phyloP scores from a whole-genome alignment of 2,797 vertebrate species.

The Peromyscus melanophrys region DNA sequence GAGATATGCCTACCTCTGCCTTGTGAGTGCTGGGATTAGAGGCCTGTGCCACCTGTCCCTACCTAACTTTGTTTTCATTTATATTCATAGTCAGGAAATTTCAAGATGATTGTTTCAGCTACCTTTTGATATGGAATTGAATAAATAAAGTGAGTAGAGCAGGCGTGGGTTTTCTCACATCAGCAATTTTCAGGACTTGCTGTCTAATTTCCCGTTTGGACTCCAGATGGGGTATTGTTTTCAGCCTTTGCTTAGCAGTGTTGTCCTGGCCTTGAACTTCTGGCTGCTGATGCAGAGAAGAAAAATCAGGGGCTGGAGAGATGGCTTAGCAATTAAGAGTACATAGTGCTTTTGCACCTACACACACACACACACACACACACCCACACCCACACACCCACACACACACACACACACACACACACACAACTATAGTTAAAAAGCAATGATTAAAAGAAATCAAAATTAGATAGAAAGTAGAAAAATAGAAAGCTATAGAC shows the following conservation, averaged over 20 bases:
- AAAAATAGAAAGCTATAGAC: background rate
- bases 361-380: background rate
- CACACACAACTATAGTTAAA: background rate
- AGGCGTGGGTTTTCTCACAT: background rate
- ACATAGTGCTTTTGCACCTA: background rate
- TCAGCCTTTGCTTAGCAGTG: background rate
- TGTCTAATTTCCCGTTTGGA: background rate
- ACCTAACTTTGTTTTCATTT: constrained; percentile 12
- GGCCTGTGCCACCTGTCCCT: background rate
- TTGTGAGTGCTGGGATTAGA: background rate
- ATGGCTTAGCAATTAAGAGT: background rate
- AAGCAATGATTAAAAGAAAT: background rate
- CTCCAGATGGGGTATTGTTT: background rate
- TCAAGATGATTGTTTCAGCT: background rate
- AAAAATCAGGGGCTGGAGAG: background rate
- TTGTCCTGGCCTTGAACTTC: background rate
- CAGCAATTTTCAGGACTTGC: background rate
- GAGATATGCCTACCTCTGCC: background rate
- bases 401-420: background rate
- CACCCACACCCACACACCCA: background rate
- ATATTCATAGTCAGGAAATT: background rate
- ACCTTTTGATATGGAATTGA: background rate
- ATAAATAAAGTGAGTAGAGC: background rate
- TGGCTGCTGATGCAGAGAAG: background rate
- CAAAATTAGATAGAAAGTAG: constrained; percentile 26